These are phyloP conservation scores for Oscheius myriophilus DNA, from an alignment of 2,888 invertebrate genomes.

Conservation along the genomic window DNA sequence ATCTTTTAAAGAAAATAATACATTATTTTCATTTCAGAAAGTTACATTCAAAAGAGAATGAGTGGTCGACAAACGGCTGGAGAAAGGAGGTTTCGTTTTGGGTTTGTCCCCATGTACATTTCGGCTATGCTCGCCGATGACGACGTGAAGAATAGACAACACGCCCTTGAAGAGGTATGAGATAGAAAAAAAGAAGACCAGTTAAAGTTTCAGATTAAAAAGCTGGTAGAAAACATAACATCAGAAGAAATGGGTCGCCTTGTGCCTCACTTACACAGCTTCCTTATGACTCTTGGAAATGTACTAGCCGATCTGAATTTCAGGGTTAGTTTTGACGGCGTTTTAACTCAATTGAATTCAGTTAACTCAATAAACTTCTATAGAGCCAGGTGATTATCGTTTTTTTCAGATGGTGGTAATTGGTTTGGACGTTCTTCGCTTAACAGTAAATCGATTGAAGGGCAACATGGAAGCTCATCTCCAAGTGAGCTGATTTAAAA, in stretches of 20 bases:
- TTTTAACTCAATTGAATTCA: too few species aligned
- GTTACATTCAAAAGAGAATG: slow-evolving; percentile 12
- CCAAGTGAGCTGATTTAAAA: too few species aligned
- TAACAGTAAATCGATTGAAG: slow-evolving; percentile 72
- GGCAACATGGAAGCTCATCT: slow-evolving; percentile 59
- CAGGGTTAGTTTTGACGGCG: slow-evolving; percentile 68
- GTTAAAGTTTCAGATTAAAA: slow-evolving; percentile 73
- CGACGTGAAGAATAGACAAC: slow-evolving; percentile 73
- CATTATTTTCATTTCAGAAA: too few species aligned
- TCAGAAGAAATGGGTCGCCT: slow-evolving; percentile 71
- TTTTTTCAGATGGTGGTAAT: slow-evolving; percentile 71
- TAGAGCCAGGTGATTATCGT: neutral
- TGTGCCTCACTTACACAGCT: slow-evolving; percentile 77
- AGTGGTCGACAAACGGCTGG: slow-evolving; percentile 11
- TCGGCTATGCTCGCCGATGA: slow-evolving; percentile 73
- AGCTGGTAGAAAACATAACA: slow-evolving; percentile 72
- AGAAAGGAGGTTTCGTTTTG: slow-evolving; percentile 67
- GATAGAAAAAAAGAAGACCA: neutral
- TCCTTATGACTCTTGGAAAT: slow-evolving; percentile 77
- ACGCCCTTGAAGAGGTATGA: slow-evolving; percentile 50
- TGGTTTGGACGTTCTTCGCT: slow-evolving; percentile 73
- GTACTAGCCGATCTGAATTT: slow-evolving; percentile 78
- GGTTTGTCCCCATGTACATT: slow-evolving; percentile 72
- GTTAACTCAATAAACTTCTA: neutral
- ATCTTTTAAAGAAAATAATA: neutral